Evolutionary conservation across 2,113 vertebrate species (phyloP), one percentile per base, ranked within the genome.

Genomic region (Bubo blakistoni): DNA sequence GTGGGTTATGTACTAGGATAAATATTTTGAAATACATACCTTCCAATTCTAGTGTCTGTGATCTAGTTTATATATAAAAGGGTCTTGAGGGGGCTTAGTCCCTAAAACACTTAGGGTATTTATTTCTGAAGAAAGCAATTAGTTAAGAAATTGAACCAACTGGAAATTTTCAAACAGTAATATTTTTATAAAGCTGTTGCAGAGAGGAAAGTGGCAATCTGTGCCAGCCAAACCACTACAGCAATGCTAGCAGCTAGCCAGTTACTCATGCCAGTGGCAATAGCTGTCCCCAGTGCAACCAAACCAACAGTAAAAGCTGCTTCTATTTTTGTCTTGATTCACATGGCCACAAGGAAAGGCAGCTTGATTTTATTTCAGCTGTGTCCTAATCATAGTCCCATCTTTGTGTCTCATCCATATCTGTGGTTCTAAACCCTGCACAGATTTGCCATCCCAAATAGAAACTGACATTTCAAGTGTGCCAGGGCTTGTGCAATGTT

Each of bases 291-390:
- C 66, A 67, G 34, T 44, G 73, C 1, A 2, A 94, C 81, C 94
- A 97, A 92, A 91, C 66, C 72, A 94, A 92, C 63, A 85, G 92
- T 62, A 96, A 81, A 94, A 95, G 57, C 81, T 95, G 79, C 95
- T 92, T 97, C 96, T 97, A 90, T 97, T 97, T 96, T 83, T 92
- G 42, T 70, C 44, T 13, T 25, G 57, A 92, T 86, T 95, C 86
- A 85, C 59, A 32, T 95, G 84, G 78, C 86, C 93, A 55, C 55
- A 69, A 94, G 92, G 57, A 95, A 80, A 97, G 52, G 62, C 62
- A 96, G 57, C 59, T 90, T 92, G 71, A 51, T 94, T 95, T 97
- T 86, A 85, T 96, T 97, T 97, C 91, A 97, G 52, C 71, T 83
- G n/a, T 86, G 80, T 97, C 97, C 83, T 95, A 73, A 91, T 95